Conservation (phyloP, 2,113 vertebrate genomes). For the Eretmochelys imbricata region DNA sequence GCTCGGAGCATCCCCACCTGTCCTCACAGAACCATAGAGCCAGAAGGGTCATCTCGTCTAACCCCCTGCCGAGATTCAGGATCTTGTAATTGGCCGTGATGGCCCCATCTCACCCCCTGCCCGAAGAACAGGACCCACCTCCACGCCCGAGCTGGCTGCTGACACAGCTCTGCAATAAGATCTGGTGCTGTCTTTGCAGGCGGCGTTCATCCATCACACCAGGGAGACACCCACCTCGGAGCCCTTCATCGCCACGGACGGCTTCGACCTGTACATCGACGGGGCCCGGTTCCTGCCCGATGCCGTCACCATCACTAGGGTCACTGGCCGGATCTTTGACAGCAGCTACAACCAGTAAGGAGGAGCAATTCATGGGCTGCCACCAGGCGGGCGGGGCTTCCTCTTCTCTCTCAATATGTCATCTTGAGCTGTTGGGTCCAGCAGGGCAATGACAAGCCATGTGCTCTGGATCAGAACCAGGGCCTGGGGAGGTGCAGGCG, state of each 20-base stretch:
- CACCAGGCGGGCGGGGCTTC: no score
- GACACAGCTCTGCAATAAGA: neutral
- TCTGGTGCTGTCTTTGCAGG: neutral
- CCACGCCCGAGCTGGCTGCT: no score
- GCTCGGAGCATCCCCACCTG: no score
- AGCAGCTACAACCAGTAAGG: conserved; percentile 49
- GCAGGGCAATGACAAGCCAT: no score
- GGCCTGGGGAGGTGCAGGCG: no score
- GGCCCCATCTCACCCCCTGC: neutral
- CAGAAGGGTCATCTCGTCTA: no score
- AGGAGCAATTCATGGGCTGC: neutral
- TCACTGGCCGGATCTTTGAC: conserved; percentile 56
- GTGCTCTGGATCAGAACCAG: no score
- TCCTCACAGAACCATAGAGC: no score
- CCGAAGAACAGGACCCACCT: neutral
- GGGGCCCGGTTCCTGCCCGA: conserved; percentile 61
- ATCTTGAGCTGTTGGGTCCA: neutral
- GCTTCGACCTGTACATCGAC: conserved; percentile 45
- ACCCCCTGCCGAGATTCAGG: no score
- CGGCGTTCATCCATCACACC: conserved; percentile 7
- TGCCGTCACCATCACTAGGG: conserved; percentile 45
- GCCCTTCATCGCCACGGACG: conserved; percentile 14
- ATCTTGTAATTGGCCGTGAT: no score
- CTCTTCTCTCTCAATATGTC: neutral
- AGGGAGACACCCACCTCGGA: neutral